Evolutionary conservation across 1,140 invertebrate species (phyloP).

Genomic region (Rhyzopertha dominica): DNA sequence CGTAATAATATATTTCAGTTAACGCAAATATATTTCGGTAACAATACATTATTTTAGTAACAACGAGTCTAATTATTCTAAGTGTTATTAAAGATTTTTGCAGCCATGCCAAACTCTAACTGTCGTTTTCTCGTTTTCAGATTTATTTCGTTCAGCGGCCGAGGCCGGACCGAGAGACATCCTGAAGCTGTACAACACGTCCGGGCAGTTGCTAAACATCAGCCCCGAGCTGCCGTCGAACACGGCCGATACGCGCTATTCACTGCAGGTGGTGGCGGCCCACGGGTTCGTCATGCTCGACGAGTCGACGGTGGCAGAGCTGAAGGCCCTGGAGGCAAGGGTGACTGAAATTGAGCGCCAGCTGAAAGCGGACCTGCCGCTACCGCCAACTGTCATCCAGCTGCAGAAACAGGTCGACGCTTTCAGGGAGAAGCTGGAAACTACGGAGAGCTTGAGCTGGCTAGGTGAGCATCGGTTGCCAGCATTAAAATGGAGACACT

Average conservation of each 20-base stretch:
- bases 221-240: conserved; percentile 56
- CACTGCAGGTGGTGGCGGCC: conserved; percentile 47
- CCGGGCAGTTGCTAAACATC: conserved; percentile 62
- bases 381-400: conserved; percentile 55
- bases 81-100: too few relatives aligned
- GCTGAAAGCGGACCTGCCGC: conserved; percentile 50
- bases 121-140: too few relatives aligned
- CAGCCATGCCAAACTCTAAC: too few relatives aligned
- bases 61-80: too few relatives aligned
- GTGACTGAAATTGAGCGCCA: conserved; percentile 58
- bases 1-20: too few relatives aligned
- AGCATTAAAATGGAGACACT: too few relatives aligned
- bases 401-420: conserved; percentile 60
- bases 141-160: conserved; percentile 57
- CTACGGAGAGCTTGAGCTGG: conserved; percentile 67
- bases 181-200: conserved; percentile 55
- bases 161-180: conserved; percentile 60
- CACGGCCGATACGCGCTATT: conserved; percentile 49
- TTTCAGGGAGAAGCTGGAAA: conserved; percentile 63
- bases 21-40: too few relatives aligned
- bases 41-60: too few relatives aligned
- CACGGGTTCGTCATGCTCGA: conserved; percentile 42
- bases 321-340: conserved; percentile 51
- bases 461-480: conserved; percentile 57
- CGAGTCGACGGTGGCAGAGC: conserved; percentile 32